Conservation (phyloP, 2,888 invertebrate genomes). For the Rhaphigaster nebulosa region DNA sequence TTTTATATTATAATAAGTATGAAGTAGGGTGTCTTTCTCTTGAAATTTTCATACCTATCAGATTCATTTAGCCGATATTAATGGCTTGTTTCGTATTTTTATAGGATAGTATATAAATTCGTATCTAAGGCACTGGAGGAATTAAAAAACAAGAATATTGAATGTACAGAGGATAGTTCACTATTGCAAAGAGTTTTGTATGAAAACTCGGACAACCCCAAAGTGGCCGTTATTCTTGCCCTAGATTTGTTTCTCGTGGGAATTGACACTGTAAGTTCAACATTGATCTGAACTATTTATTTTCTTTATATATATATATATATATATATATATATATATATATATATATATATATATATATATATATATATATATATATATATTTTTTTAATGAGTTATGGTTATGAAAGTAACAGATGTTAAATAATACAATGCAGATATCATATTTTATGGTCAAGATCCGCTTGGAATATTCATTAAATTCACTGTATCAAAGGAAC, state of each 20-base stretch:
- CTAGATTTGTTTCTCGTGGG: conserved; percentile 89
- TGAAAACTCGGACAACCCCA: conserved; percentile 73
- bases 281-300: background rate
- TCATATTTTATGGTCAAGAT: background rate
- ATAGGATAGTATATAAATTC: conserved; percentile 76
- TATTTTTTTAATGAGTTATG: no score
- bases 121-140: conserved; percentile 73
- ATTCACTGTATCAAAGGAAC: background rate
- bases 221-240: conserved; percentile 85
- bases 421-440: no score
- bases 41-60: background rate
- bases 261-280: conserved; percentile 83
- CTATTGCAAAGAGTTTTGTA: conserved; percentile 77
- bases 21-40: background rate
- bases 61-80: background rate
- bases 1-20: no score
- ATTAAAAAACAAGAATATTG: conserved; percentile 66
- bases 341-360: background rate
- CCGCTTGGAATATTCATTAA: background rate
- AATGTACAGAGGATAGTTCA: conserved; percentile 71
- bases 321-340: background rate
- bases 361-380: background rate
- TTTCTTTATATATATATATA: background rate
- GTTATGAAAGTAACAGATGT: background rate
- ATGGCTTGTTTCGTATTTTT: conserved; percentile 62